A percentile compares a stretch with the other conserved stretches of the same genome.
phyloP scores from a whole-genome alignment of 2,888 invertebrate species.

The Glyphotaelius pellucidus region DNA sequence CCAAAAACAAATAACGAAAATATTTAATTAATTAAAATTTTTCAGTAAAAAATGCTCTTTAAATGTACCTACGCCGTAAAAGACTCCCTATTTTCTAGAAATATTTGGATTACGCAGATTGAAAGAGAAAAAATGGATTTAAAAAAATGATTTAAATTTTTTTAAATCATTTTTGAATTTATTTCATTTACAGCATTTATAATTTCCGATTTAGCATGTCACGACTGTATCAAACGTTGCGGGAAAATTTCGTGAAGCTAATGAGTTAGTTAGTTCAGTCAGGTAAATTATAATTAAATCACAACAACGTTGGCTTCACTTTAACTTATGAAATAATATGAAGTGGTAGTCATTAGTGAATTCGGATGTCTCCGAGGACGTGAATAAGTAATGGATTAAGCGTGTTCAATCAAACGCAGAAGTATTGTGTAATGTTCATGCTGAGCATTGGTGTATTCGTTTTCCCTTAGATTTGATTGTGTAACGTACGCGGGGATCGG shows the following conservation, averaged over 20 bases:
- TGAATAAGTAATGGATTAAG: slow-evolving; percentile 32
- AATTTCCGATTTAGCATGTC: background rate
- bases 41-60: too few relatives aligned
- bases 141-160: too few relatives aligned
- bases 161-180: too few relatives aligned
- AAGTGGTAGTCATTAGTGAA: slow-evolving; percentile 17
- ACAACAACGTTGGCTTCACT: background rate
- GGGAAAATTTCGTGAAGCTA: background rate
- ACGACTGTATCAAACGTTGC: background rate
- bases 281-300: slow-evolving; percentile 2
- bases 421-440: background rate
- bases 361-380: slow-evolving; percentile 27
- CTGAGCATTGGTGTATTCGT: slow-evolving; percentile 46
- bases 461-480: slow-evolving; percentile 54
- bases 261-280: background rate
- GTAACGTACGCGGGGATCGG: slow-evolving; percentile 59
- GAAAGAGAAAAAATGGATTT: too few relatives aligned
- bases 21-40: too few relatives aligned
- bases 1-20: too few relatives aligned
- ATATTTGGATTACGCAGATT: too few relatives aligned
- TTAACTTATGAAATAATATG: background rate
- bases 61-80: too few relatives aligned
- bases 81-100: too few relatives aligned
- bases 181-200: too few relatives aligned
- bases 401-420: slow-evolving; percentile 32